A percentile compares a stretch with the other conserved stretches of the same genome.
phyloP scores from a whole-genome alignment of 2,113 vertebrate genomes.

The Psettodes erumei region DNA sequence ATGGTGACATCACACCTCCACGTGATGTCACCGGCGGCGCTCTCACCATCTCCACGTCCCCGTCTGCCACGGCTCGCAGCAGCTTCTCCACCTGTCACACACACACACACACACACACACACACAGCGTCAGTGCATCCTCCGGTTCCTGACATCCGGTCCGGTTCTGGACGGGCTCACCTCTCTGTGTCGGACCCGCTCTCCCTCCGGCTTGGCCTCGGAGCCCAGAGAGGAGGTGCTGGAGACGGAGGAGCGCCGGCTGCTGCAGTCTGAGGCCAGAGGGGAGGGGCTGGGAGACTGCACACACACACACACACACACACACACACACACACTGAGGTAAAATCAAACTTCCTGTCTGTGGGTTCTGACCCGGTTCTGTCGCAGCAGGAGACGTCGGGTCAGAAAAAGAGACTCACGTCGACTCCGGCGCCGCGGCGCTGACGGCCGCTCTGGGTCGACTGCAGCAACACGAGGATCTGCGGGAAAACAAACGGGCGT shows the following conservation, averaged over 20 bases:
- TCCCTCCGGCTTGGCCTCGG: conserved; percentile 81
- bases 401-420: conserved; percentile 86
- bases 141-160: not conserved
- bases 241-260: conserved; percentile 89
- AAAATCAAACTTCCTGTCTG: too few relatives aligned
- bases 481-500: not conserved
- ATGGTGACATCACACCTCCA: too few relatives aligned
- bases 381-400: too few relatives aligned
- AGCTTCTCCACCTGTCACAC: conserved; percentile 93
- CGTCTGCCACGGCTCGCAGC: conserved; percentile 92
- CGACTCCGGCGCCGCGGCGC: conserved; percentile 76
- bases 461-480: conserved; percentile 93
- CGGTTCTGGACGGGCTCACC: too few relatives aligned
- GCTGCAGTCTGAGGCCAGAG: conserved; percentile 85
- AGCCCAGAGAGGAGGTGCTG: conserved; percentile 86
- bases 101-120: conserved; percentile 8
- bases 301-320: too few relatives aligned
- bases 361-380: too few relatives aligned
- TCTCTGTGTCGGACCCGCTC: conserved; percentile 86
- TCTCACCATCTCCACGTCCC: conserved; percentile 96
- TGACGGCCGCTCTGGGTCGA: conserved; percentile 75
- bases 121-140: not conserved
- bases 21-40: too few relatives aligned
- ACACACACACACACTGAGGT: too few relatives aligned
- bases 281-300: conserved; percentile 84